These are phyloP conservation scores for Coregonus clupeaformis DNA, from an alignment of 2,113 vertebrate genomes.

Conservation along the genomic window DNA sequence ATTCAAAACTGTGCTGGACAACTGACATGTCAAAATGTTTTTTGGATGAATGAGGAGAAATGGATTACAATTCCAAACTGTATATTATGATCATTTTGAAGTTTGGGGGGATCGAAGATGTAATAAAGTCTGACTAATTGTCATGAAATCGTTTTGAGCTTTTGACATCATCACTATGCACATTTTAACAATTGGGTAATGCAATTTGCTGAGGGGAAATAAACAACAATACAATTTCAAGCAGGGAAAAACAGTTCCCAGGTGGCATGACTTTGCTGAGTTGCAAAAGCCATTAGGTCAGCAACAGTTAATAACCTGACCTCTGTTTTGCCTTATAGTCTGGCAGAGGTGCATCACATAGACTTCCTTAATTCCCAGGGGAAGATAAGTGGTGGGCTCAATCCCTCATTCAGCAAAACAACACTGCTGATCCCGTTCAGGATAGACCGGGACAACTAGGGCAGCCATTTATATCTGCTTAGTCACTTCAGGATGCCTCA, in stretches of 20 bases:
- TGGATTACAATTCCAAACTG: not conserved
- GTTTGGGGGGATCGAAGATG: too few species aligned
- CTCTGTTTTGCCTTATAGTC: conserved; percentile 18
- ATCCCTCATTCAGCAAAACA: conserved; percentile 1
- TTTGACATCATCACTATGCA: not conserved
- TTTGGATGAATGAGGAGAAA: not conserved
- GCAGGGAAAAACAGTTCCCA: not conserved
- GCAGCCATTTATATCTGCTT: too few species aligned
- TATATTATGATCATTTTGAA: not conserved
- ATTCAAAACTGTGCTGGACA: conserved; percentile 15
- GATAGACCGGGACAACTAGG: not conserved
- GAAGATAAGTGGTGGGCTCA: conserved; percentile 8
- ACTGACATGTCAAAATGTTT: not conserved
- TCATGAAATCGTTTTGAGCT: not conserved
- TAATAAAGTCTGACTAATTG: not conserved
- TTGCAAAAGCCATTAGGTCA: conserved; percentile 2
- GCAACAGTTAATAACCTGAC: conserved; percentile 13
- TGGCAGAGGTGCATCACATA: conserved; percentile 4
- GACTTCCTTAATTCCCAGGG: conserved; percentile 21
- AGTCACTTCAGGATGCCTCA: not conserved
- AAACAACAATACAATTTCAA: not conserved
- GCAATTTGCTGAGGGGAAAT: not conserved
- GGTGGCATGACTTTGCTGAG: conserved; percentile 14
- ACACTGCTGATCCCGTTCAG: not conserved
- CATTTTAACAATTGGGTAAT: not conserved